Conservation (phyloP, 2,888 invertebrate genomes). For the Microplitis deprimator region DNA sequence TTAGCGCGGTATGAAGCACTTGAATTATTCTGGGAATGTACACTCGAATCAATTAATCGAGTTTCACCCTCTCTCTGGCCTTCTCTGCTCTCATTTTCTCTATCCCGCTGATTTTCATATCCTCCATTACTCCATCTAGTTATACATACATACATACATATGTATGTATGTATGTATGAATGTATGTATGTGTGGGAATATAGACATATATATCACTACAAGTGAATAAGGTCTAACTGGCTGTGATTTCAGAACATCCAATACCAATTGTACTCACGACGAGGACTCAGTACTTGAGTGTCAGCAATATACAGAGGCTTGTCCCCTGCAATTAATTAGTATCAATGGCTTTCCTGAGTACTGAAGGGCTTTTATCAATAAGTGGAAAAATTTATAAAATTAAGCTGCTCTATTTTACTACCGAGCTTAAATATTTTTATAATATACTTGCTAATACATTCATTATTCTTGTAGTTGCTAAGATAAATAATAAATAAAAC, state of each 20-base stretch:
- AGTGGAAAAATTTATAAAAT: neutral
- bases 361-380: conserved; percentile 14
- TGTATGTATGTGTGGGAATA: neutral
- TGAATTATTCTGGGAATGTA: conserved; percentile 29
- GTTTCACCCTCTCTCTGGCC: neutral
- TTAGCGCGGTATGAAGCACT: conserved; percentile 54
- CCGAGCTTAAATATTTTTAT: no score
- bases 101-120: conserved; percentile 2
- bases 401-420: no score
- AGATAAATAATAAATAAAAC: no score
- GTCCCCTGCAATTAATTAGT: conserved; percentile 65
- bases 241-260: conserved; percentile 59
- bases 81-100: neutral
- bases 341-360: conserved; percentile 58
- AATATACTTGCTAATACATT: no score
- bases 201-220: conserved; percentile 36
- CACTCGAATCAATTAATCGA: conserved; percentile 39
- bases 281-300: conserved; percentile 56
- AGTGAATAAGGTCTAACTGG: conserved; percentile 17
- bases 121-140: neutral
- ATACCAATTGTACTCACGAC: conserved; percentile 56
- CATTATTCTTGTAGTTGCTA: no score
- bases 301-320: conserved; percentile 59
- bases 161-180: conserved; percentile 11
- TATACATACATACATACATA: conserved; percentile 37